Evolutionary conservation across 1,140 invertebrate genomes (phyloP), one percentile per base, ranked within the genome.

Genomic region (Dendroctonus valens): DNA sequence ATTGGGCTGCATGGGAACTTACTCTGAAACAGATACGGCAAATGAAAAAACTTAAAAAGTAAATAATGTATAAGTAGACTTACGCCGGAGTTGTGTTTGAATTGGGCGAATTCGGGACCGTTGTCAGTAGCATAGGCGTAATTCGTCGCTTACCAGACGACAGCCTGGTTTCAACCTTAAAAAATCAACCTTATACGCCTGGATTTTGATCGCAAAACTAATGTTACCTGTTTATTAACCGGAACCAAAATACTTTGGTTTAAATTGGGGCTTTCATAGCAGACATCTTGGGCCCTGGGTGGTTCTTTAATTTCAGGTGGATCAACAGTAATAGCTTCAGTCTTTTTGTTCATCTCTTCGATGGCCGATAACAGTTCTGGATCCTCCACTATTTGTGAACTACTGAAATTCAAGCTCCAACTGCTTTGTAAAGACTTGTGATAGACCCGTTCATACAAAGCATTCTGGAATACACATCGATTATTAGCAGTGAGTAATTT

Each of bases 91-190:
- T 59, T 37, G 60, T 26, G 14, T 44, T 59, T 12, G 50, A 60
- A 37, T 11, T 44, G n/a, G 49, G 83, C 60, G 90, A 86, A 55
- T 82, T 80, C 15, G 82, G 81, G 14, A 53, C 80, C 42, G 86
- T 78, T 15, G 92, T 92, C 70, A 99, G 89, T 76, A 94, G 97
- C 80, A 98, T 94, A 9, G 97, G 97, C 5, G 95, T 98, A 52
- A 99, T 99, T 67, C 96, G 83, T 52, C 96, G 80, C 78, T 93
- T 91, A 11, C 96, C 97, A 82, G 98, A 95, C 5, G 92, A 89
- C 37, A 94, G 93, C 51, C 92, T 84, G 0, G 94, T 97, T 82
- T 98, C 96, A 39, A 97, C 96, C 62, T 65, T 41, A 39, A 48
- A 49, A 65, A 55, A 14, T 52, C 26, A 15, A 52, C 4, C 2